phyloP scores from a whole-genome alignment of 2,888 invertebrate species.

The Pachymerium ferrugineum region DNA sequence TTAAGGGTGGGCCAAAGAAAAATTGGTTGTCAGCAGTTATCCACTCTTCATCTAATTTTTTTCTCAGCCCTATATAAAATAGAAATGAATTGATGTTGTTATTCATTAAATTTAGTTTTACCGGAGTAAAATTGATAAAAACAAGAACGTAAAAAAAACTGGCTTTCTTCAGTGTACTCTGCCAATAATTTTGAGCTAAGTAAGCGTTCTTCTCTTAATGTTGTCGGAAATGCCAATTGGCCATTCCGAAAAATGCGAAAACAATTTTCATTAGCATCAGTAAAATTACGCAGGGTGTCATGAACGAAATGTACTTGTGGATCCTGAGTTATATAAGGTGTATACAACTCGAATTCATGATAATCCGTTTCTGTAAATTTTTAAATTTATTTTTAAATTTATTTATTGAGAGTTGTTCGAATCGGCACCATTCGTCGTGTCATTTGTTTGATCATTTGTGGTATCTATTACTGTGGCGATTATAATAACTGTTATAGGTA shows the following conservation, averaged over 20 bases:
- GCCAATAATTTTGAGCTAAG: no score
- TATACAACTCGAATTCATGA: no score
- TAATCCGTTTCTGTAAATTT: no score
- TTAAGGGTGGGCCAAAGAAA: background rate
- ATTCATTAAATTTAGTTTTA: background rate
- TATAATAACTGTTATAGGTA: no score
- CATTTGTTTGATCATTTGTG: no score
- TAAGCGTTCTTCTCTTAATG: background rate
- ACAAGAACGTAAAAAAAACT: no score
- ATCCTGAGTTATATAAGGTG: no score
- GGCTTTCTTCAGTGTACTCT: no score
- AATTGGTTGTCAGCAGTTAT: background rate
- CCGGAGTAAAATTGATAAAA: no score
- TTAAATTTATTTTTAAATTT: no score
- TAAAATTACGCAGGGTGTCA: background rate
- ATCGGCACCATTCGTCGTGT: background rate
- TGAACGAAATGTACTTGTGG: background rate
- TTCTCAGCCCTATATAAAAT: background rate
- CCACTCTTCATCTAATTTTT: background rate
- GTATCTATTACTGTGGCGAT: no score
- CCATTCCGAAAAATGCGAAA: background rate
- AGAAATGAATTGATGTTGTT: background rate
- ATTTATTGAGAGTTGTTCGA: background rate
- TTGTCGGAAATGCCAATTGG: background rate
- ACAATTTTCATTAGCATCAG: background rate